phyloP scores from a whole-genome alignment of 2,113 vertebrate species.

The Harpagus bidentatus region DNA sequence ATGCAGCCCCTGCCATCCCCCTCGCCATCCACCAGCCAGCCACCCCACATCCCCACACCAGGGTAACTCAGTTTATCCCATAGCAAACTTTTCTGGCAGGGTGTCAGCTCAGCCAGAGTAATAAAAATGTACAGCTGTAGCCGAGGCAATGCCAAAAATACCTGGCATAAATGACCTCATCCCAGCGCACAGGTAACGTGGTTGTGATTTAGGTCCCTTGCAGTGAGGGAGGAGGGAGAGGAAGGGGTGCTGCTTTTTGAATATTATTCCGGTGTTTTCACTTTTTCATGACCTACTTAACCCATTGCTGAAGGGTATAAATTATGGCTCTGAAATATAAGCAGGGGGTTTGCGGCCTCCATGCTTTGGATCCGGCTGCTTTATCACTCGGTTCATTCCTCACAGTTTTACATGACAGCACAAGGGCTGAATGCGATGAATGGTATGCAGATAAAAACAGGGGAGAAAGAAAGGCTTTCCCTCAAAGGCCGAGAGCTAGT shows the following conservation, averaged over 20 bases:
- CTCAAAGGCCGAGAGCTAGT: neutral
- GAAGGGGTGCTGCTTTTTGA: neutral
- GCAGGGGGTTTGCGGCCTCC: neutral
- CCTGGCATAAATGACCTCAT: neutral
- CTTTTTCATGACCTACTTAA: neutral
- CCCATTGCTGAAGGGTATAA: conserved; percentile 6
- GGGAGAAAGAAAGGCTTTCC: neutral
- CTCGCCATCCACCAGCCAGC: neutral
- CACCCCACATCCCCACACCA: neutral
- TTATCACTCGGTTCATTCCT: neutral
- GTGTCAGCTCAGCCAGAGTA: neutral
- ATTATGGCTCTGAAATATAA: neutral
- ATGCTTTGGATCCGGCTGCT: neutral
- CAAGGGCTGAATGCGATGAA: neutral
- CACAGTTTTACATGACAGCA: conserved; percentile 23
- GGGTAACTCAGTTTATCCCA: neutral
- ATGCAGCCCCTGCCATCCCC: rapidly evolving
- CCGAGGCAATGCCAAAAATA: neutral
- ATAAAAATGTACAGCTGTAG: neutral
- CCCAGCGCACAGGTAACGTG: neutral
- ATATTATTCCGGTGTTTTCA: neutral
- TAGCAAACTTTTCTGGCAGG: neutral
- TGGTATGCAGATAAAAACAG: conserved; percentile 37
- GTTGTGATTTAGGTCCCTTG: neutral
- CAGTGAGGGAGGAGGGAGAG: neutral